These are phyloP conservation scores for Hetaerina titia DNA, from an alignment of 2,888 invertebrate genomes.

Conservation along the genomic window DNA sequence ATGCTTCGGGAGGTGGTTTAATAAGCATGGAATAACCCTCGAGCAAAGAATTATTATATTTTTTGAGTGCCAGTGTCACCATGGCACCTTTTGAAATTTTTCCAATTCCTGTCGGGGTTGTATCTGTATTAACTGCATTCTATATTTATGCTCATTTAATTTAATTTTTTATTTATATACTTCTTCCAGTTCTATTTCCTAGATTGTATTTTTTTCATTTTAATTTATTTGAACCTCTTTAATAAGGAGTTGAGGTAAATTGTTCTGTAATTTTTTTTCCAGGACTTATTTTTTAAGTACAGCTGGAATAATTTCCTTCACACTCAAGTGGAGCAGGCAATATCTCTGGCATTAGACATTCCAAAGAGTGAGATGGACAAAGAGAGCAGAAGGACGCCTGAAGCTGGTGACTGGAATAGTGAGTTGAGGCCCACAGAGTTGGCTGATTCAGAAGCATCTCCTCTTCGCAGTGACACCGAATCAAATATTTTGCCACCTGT, in stretches of 20 bases:
- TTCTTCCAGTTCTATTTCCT: not conserved
- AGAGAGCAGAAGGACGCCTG: slow-evolving; percentile 14
- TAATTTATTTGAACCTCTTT: not conserved
- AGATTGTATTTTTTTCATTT: not conserved
- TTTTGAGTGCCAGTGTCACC: too few relatives aligned
- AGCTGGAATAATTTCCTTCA: slow-evolving; percentile 98
- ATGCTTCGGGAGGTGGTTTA: too few relatives aligned
- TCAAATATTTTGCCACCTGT: slow-evolving; percentile 34
- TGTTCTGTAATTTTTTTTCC: slow-evolving; percentile 78
- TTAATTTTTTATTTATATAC: not conserved
- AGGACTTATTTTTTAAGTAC: slow-evolving; percentile 94
- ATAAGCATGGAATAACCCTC: too few relatives aligned
- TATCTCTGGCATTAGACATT: slow-evolving; percentile 83
- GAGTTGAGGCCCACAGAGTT: not conserved
- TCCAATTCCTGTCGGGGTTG: too few relatives aligned
- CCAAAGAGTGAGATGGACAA: slow-evolving; percentile 9
- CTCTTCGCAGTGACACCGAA: not conserved
- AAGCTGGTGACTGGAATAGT: slow-evolving; percentile 36
- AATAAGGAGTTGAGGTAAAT: not conserved
- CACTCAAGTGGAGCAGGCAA: slow-evolving; percentile 90
- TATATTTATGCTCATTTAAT: not conserved
- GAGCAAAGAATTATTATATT: too few relatives aligned
- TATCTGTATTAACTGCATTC: too few relatives aligned
- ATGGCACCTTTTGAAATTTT: too few relatives aligned
- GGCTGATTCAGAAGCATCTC: not conserved